phyloP scores from a whole-genome alignment of 2,888 invertebrate genomes.

The Capitulum mitella region DNA sequence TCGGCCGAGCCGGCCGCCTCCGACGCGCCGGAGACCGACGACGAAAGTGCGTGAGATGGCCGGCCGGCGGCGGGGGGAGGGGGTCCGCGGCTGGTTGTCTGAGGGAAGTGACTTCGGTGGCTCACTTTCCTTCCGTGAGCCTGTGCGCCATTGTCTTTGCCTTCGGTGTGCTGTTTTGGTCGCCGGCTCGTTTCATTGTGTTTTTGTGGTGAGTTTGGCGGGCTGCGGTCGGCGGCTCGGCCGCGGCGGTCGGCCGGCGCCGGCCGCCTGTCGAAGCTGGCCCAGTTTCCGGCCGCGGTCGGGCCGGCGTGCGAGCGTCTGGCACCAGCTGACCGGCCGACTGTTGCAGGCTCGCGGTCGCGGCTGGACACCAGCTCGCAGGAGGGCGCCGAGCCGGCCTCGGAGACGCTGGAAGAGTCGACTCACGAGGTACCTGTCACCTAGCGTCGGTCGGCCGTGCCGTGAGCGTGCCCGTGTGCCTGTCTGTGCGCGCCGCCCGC shows the following conservation, averaged over 20 bases:
- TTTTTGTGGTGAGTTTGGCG: too few species aligned
- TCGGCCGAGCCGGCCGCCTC: slow-evolving; percentile 21
- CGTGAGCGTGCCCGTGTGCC: not conserved
- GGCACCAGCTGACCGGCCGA: not conserved
- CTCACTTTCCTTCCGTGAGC: too few species aligned
- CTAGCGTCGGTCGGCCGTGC: not conserved
- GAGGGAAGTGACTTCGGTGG: too few species aligned
- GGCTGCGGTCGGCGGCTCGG: too few species aligned
- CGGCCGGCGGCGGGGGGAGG: not conserved
- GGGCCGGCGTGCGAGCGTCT: too few species aligned
- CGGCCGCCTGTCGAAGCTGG: too few species aligned
- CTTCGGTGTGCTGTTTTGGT: too few species aligned
- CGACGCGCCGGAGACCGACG: not conserved
- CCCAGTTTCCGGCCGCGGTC: too few species aligned
- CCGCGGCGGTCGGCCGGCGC: too few species aligned
- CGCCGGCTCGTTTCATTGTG: too few species aligned
- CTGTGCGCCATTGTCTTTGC: too few species aligned
- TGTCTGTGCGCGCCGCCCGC: not conserved
- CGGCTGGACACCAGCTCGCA: not conserved
- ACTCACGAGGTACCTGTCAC: slow-evolving; percentile 16
- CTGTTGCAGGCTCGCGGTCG: not conserved
- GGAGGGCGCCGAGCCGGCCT: slow-evolving; percentile 3
- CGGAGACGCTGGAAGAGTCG: slow-evolving; percentile 7
- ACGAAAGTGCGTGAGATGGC: not conserved
- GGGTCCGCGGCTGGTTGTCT: not conserved